A percentile compares a stretch with the other conserved stretches of the same genome.
Evolutionary conservation across 2,113 vertebrate species (phyloP).

Genomic region (Bolborhynchus lineola): DNA sequence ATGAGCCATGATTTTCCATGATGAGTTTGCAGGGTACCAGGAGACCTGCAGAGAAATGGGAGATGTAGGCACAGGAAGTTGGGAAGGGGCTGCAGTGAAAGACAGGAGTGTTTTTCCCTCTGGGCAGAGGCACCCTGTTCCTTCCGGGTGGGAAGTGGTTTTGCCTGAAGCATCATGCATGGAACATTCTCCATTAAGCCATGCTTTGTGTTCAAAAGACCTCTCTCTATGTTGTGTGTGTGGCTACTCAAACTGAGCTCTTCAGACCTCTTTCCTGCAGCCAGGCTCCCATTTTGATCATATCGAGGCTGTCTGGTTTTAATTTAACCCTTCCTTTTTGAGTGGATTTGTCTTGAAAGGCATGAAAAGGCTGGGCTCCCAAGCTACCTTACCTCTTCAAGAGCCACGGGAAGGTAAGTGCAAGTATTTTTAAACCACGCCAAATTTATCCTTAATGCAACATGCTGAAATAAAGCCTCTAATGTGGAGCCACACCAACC

Average conservation of each 20-base stretch:
- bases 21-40: background rate
- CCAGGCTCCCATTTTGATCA: slow-evolving; percentile 38
- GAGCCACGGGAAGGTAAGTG: slow-evolving; percentile 26
- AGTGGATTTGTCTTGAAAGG: slow-evolving; percentile 52
- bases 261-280: slow-evolving; percentile 53
- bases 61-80: rapidly evolving
- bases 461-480: background rate
- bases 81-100: background rate
- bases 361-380: slow-evolving; percentile 33
- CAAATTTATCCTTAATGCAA: slow-evolving; percentile 27
- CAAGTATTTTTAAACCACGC: slow-evolving; percentile 4
- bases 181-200: slow-evolving; percentile 53
- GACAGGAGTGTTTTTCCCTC: background rate
- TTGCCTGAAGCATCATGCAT: background rate
- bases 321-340: slow-evolving; percentile 60
- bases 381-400: slow-evolving; percentile 26
- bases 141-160: background rate
- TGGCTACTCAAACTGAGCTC: slow-evolving; percentile 22
- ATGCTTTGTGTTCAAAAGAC: slow-evolving; percentile 34
- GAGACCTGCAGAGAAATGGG: background rate
- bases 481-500: background rate
- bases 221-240: background rate
- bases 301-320: slow-evolving; percentile 40
- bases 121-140: background rate
- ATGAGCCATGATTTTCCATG: rapidly evolving